Base-by-base conservation (phyloP, 2,113 vertebrate genomes). In the Serilophus lunatus region DNA sequence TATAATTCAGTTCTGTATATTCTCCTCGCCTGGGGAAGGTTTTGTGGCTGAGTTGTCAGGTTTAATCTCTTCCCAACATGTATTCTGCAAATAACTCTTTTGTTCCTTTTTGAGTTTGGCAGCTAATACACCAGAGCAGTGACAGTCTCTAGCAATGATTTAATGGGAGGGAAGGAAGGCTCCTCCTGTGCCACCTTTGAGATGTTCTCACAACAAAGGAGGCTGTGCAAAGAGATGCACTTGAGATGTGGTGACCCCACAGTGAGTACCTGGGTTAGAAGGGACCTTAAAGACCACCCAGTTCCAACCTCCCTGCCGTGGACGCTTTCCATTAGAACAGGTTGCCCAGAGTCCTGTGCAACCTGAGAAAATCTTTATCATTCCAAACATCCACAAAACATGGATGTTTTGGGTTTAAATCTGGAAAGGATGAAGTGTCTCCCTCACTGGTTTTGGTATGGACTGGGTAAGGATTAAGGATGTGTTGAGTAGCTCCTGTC, bases 21-120 rank as follows among this genome's bases (percentile, higher is more conserved):
- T 63, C 68, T 77, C 47, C 76, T 88, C 0, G 1, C 64, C 71
- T 29, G 64, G 86, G 85, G 85, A 95, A 95, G 84, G 59, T 71
- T 95, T 90, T 0, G 0, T 95, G 69, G 59, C 82, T 20, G 59
- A 92, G 71, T 77, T 70, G 75, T 93, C 94, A 94, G 50, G 47
- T 94, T 95, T 80, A 65, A 96, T 94, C 82, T 86, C 79, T 89
- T 90, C 92, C 87, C 63, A 80, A 54, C 24, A 9, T 45, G 10
- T n/a, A 66, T 69, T 80, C 95, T 91, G 78, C 87, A 96, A 93
- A 91, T 89, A 91, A 74, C 50, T 70, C 61, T 29, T 91, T 72
- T 87, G 75, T 78, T 91, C 60, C 72, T 47, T 86, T 84, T 54
- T 25, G 65, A 59, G 18, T 69, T 86, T 4, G 6, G 82, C 50